phyloP scores from a whole-genome alignment of 2,797 vertebrate species.

The Graptemys geographica region DNA sequence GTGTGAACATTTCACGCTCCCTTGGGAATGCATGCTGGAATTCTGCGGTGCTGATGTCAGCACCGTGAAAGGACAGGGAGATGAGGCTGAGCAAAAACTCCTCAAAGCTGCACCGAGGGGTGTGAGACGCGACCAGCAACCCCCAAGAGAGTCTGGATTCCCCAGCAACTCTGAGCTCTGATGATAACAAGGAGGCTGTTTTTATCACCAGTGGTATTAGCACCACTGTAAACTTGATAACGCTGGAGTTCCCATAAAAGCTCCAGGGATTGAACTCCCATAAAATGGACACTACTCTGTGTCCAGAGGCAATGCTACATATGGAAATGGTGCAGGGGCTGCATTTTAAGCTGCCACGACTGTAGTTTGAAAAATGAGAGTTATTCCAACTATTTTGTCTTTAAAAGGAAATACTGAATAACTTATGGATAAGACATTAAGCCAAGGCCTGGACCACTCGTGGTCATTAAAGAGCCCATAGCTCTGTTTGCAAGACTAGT shows the following conservation, averaged over 20 bases:
- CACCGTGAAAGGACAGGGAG: background rate
- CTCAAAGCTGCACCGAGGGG: fast-evolving
- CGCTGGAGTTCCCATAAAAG: constrained; percentile 32
- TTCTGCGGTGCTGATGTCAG: background rate
- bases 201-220: constrained; percentile 53
- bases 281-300: background rate
- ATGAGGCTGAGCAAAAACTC: background rate
- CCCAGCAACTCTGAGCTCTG: background rate
- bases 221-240: background rate
- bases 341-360: background rate
- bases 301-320: background rate
- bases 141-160: background rate
- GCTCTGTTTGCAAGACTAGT: constrained; percentile 36
- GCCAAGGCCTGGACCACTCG: constrained; percentile 35
- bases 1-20: background rate
- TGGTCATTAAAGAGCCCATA: constrained; percentile 65
- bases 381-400: constrained; percentile 77
- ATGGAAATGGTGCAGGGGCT: constrained; percentile 46
- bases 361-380: constrained; percentile 52
- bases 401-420: constrained; percentile 75
- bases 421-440: constrained; percentile 77
- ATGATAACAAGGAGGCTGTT: constrained; percentile 9
- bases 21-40: background rate
- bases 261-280: constrained; percentile 19
- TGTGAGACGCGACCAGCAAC: background rate